These are phyloP conservation scores for Chascanopsetta lugubris DNA, from an alignment of 2,113 vertebrate genomes.

Conservation along the genomic window DNA sequence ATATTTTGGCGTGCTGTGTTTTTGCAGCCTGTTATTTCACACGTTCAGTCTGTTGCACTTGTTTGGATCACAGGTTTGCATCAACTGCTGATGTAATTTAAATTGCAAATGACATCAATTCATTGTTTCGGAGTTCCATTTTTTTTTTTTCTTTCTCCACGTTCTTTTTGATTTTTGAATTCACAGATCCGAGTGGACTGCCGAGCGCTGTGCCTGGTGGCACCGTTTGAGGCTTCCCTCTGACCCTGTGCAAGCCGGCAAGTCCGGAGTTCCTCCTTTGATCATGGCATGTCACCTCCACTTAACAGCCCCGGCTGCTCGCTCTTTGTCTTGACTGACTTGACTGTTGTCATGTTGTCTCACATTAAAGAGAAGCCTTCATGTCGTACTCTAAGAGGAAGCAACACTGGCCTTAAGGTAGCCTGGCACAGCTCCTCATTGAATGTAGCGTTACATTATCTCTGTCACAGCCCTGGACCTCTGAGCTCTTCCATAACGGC, in stretches of 20 bases:
- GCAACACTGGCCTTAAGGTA: slow-evolving; percentile 55
- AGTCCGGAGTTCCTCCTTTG: slow-evolving; percentile 28
- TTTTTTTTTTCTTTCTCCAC: slow-evolving; percentile 6
- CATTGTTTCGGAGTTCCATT: slow-evolving; percentile 14
- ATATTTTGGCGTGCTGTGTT: slow-evolving; percentile 49
- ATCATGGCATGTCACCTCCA: slow-evolving; percentile 55
- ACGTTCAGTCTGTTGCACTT: slow-evolving; percentile 41
- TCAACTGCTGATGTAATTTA: slow-evolving; percentile 41
- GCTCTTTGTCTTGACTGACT: slow-evolving; percentile 38
- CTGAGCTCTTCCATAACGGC: slow-evolving; percentile 22
- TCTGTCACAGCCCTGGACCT: slow-evolving; percentile 19
- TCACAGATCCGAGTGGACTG: neutral
- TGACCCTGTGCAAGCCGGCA: slow-evolving; percentile 16
- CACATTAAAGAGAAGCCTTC: slow-evolving; percentile 51
- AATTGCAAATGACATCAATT: slow-evolving; percentile 50
- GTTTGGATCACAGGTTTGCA: slow-evolving; percentile 53
- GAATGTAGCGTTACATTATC: slow-evolving; percentile 29
- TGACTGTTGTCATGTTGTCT: slow-evolving; percentile 54
- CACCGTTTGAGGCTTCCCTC: slow-evolving; percentile 25
- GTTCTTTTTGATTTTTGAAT: slow-evolving; percentile 16
- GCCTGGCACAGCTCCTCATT: slow-evolving; percentile 7
- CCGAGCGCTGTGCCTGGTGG: slow-evolving; percentile 15
- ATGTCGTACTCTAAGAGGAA: slow-evolving; percentile 53
- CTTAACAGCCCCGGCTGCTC: slow-evolving; percentile 34
- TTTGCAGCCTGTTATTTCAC: slow-evolving; percentile 57